Percentiles rank a stretch among this genome's conserved stretches.
phyloP scores from a whole-genome alignment of 2,113 vertebrate genomes.

The Myotis lucifugus region DNA sequence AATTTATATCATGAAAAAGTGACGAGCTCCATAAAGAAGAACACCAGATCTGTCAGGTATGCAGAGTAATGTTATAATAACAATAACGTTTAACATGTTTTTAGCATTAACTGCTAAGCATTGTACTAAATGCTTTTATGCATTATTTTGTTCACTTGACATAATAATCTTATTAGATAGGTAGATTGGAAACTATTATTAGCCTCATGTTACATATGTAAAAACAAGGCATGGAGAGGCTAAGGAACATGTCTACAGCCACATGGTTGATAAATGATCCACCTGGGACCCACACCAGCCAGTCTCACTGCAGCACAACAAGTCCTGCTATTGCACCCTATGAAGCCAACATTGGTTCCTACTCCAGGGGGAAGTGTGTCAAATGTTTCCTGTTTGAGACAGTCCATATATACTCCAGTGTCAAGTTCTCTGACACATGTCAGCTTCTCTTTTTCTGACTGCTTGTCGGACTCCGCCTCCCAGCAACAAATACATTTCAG shows the following conservation, averaged over 20 bases:
- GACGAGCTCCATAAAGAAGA: background rate
- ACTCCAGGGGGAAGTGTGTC: background rate
- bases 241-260: background rate
- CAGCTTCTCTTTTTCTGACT: background rate
- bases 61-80: background rate
- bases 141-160: background rate
- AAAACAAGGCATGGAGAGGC: background rate
- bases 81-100: background rate
- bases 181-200: background rate
- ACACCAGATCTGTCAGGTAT: background rate
- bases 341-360: background rate
- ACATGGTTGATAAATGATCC: background rate
- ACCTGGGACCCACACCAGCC: background rate
- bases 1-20: background rate
- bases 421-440: background rate
- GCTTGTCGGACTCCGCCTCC: background rate
- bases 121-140: background rate
- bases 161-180: background rate
- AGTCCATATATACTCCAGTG: background rate
- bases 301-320: background rate
- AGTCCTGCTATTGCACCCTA: accelerated
- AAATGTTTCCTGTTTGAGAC: background rate
- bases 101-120: background rate
- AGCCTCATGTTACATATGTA: background rate
- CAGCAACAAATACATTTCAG: background rate